A percentile compares a stretch with the other conserved stretches of the same genome.
Conservation (phyloP, 2,797 vertebrate species). For the Lacerta viridis region DNA sequence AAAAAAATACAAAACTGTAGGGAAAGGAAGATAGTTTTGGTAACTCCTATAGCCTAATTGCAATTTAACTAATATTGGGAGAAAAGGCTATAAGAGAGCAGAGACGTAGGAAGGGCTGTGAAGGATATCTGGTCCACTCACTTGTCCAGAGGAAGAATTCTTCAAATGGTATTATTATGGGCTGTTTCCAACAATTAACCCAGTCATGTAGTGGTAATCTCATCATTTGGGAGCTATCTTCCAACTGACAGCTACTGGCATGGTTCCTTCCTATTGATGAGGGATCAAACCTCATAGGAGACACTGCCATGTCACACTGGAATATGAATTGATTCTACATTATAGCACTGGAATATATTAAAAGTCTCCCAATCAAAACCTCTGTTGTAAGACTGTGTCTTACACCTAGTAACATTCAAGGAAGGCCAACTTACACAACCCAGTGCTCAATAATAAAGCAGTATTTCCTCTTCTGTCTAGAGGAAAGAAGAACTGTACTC, state of each 20-base stretch:
- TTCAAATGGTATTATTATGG: not conserved
- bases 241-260: not conserved
- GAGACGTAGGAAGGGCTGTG: not conserved
- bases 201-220: not conserved
- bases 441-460: not conserved
- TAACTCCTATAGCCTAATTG: not conserved
- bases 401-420: not conserved
- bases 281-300: not conserved
- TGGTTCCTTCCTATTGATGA: too few species aligned
- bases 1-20: not conserved
- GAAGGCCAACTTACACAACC: not conserved
- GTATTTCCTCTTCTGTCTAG: not conserved
- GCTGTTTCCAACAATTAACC: not conserved
- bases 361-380: not conserved
- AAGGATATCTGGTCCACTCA: not conserved
- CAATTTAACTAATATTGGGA: not conserved
- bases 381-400: not conserved
- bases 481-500: not conserved
- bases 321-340: not conserved
- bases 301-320: not conserved
- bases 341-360: not conserved
- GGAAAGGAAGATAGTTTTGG: not conserved
- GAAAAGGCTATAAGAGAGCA: too few species aligned
- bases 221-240: not conserved
- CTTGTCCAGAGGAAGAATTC: not conserved